Conservation (phyloP, 2,113 vertebrate species). For the Sylvia atricapilla region DNA sequence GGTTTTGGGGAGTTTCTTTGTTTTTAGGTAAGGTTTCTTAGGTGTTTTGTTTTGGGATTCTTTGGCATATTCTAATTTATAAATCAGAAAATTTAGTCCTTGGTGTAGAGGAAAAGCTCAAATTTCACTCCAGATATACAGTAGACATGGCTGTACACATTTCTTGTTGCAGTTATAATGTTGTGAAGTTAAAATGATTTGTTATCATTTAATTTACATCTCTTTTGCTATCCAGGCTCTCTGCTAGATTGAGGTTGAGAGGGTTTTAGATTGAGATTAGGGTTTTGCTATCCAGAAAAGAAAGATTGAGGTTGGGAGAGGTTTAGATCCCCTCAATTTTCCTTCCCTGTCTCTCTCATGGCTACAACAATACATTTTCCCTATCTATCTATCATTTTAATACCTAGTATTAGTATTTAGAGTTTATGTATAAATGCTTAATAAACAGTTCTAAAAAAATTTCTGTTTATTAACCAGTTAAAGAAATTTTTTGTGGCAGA, state of each 20-base stretch:
- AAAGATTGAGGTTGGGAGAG: background rate
- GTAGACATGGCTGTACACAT: background rate
- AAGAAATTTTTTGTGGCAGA: background rate
- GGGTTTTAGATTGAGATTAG: too few species aligned
- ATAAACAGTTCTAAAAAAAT: background rate
- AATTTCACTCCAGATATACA: background rate
- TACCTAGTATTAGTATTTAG: background rate
- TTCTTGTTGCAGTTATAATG: background rate
- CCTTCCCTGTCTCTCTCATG: background rate
- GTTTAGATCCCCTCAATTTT: background rate
- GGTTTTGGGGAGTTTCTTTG: accelerated
- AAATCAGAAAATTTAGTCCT: background rate
- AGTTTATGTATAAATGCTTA: background rate
- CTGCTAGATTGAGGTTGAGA: too few species aligned
- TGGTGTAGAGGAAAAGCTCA: background rate
- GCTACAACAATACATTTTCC: background rate
- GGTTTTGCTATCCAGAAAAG: background rate
- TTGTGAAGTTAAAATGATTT: background rate
- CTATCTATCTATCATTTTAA: background rate
- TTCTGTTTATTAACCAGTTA: background rate
- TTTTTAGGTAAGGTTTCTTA: background rate
- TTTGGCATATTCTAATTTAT: background rate
- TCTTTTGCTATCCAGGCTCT: background rate
- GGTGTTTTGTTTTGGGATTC: background rate
- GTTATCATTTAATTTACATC: background rate